Evolutionary conservation across 2,888 invertebrate genomes (phyloP).

Genomic region (Tipula vernalis): DNA sequence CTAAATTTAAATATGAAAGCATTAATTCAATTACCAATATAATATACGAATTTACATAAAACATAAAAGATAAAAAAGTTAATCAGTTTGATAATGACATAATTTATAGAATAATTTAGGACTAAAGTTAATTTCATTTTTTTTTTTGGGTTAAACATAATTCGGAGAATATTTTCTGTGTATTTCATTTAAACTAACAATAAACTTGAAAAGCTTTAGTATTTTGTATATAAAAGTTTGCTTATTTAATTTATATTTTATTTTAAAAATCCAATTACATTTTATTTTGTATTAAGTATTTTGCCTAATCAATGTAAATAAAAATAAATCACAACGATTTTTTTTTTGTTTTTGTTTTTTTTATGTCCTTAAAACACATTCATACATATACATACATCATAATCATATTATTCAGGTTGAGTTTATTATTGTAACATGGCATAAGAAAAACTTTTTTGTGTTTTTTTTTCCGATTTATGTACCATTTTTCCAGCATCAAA

Average conservation of each 20-base stretch:
- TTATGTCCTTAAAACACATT: not conserved
- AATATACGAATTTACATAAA: not conserved
- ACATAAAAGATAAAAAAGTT: not conserved
- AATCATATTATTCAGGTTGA: not conserved
- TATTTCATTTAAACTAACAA: not conserved
- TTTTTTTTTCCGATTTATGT: not conserved
- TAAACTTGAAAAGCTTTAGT: not conserved
- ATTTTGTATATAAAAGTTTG: not conserved
- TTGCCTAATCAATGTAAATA: not conserved
- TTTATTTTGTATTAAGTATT: not conserved
- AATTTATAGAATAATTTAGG: not conserved
- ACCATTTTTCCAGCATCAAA: not conserved
- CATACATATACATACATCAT: not conserved
- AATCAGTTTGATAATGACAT: not conserved
- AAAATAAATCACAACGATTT: not conserved
- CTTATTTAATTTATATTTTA: not conserved
- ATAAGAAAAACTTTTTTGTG: not conserved
- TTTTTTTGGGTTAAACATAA: not conserved
- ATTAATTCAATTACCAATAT: not conserved
- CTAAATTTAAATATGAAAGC: not conserved
- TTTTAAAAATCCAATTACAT: not conserved
- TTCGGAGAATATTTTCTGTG: not conserved
- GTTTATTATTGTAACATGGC: not conserved
- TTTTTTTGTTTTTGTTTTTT: not conserved
- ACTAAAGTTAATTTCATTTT: not conserved